Percentiles rank a stretch among this genome's conserved stretches.
These are phyloP conservation scores for Polypterus bichir DNA, from an alignment of 2,113 vertebrate genomes.

Conservation along the genomic window DNA sequence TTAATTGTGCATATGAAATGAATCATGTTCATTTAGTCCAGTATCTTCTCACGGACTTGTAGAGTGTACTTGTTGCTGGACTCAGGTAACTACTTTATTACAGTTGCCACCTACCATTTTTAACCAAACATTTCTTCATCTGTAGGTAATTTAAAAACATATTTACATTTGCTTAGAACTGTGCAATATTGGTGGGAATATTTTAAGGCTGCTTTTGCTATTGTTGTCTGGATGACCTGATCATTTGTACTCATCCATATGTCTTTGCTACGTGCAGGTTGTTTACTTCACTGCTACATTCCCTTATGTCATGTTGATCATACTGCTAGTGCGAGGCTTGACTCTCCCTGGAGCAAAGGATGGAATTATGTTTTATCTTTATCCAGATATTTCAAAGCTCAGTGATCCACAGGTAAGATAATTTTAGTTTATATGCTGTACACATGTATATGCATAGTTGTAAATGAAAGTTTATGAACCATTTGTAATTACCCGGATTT, in stretches of 20 bases:
- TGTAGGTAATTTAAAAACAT: not conserved
- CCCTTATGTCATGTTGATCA: conserved; percentile 80
- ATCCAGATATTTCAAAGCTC: conserved; percentile 71
- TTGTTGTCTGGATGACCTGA: too few relatives aligned
- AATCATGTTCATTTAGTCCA: too few relatives aligned
- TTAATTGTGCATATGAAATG: too few relatives aligned
- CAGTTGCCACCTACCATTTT: too few relatives aligned
- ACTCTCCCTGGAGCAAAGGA: conserved; percentile 72
- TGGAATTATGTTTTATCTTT: conserved; percentile 84
- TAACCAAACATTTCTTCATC: too few relatives aligned
- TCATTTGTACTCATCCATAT: too few relatives aligned
- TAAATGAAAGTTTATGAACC: too few relatives aligned
- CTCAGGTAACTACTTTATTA: too few relatives aligned
- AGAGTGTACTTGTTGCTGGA: too few relatives aligned
- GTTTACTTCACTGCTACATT: conserved; percentile 95
- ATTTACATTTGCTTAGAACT: not conserved
- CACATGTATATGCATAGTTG: not conserved
- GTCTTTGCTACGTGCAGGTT: conserved; percentile 48
- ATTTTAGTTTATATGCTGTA: not conserved
- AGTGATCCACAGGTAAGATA: conserved; percentile 73
- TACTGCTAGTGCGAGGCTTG: conserved; percentile 74
- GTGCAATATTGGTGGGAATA: not conserved
- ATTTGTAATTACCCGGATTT: not conserved
- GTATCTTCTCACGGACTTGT: too few relatives aligned
- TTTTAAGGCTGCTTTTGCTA: too few relatives aligned